A percentile compares a stretch with the other conserved stretches of the same genome.
These are phyloP conservation scores for Scomber scombrus DNA, from an alignment of 2,113 vertebrate genomes.

Conservation along the genomic window DNA sequence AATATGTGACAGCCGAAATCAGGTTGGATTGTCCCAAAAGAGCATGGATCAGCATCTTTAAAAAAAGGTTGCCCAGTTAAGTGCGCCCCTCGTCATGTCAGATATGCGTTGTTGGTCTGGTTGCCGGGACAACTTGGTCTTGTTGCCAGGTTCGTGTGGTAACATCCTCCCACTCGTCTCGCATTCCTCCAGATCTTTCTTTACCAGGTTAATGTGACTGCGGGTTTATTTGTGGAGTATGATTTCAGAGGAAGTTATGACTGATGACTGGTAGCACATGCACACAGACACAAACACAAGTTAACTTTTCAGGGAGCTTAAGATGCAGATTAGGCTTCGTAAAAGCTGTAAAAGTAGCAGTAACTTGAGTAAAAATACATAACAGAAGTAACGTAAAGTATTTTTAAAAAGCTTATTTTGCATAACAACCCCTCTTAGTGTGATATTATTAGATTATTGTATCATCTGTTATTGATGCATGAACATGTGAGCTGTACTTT, in stretches of 20 bases:
- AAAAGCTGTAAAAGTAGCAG: too few relatives aligned
- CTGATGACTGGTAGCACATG: background rate
- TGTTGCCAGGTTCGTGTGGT: conserved; percentile 7
- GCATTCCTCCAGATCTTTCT: conserved; percentile 8
- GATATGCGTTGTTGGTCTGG: conserved; percentile 21
- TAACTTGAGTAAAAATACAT: too few relatives aligned
- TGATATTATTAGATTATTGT: too few relatives aligned
- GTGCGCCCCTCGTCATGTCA: background rate
- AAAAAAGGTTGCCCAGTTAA: background rate
- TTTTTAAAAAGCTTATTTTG: too few relatives aligned
- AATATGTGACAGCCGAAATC: background rate
- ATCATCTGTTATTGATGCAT: too few relatives aligned
- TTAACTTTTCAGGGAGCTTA: too few relatives aligned
- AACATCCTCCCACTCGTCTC: background rate
- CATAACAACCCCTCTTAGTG: too few relatives aligned
- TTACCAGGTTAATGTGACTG: background rate
- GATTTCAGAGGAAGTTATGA: background rate
- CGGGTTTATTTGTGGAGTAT: conserved; percentile 6
- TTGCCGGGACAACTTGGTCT: background rate
- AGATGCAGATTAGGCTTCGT: too few relatives aligned
- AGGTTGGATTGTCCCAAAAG: background rate
- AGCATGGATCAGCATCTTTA: background rate
- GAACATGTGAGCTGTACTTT: too few relatives aligned
- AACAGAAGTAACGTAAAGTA: too few relatives aligned
- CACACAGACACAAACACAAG: too few relatives aligned